These are phyloP conservation scores for Ormyrus nitidulus DNA, from an alignment of 2,888 invertebrate genomes.

Conservation along the genomic window DNA sequence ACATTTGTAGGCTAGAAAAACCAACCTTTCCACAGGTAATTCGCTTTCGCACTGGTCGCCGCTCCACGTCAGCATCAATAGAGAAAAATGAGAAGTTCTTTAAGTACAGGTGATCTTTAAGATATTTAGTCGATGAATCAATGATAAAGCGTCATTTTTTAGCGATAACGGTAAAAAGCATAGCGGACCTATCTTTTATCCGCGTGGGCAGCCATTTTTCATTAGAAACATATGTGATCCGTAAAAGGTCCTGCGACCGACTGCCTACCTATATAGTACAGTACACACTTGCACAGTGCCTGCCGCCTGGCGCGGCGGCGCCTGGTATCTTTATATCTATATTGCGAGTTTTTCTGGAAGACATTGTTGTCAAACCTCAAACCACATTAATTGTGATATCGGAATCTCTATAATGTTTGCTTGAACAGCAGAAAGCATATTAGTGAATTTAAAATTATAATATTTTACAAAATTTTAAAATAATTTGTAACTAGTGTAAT, in stretches of 20 bases:
- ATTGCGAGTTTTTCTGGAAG: too few species aligned
- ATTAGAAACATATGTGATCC: conserved; percentile 52
- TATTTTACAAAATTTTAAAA: too few species aligned
- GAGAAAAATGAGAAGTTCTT: not conserved
- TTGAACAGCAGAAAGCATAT: too few species aligned
- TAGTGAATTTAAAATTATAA: too few species aligned
- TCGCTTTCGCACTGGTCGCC: not conserved
- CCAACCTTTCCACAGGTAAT: not conserved
- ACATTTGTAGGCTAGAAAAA: conserved; percentile 38
- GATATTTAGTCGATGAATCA: conserved; percentile 29
- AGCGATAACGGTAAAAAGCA: conserved; percentile 47
- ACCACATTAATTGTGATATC: too few species aligned
- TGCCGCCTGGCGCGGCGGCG: too few species aligned
- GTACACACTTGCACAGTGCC: too few species aligned
- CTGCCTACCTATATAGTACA: not conserved
- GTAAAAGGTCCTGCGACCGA: not conserved
- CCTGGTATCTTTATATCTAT: too few species aligned
- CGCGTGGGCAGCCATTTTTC: conserved; percentile 56
- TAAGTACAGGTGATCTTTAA: not conserved
- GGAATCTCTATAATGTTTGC: too few species aligned
- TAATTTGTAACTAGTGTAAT: too few species aligned
- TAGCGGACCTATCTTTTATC: conserved; percentile 25
- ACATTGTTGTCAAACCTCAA: too few species aligned
- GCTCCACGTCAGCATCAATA: conserved; percentile 29
- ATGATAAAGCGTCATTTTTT: conserved; percentile 44